Evolutionary conservation across 2,797 vertebrate genomes (phyloP), one percentile per base, ranked within the genome.

Genomic region (Sarcophilus harrisii): DNA sequence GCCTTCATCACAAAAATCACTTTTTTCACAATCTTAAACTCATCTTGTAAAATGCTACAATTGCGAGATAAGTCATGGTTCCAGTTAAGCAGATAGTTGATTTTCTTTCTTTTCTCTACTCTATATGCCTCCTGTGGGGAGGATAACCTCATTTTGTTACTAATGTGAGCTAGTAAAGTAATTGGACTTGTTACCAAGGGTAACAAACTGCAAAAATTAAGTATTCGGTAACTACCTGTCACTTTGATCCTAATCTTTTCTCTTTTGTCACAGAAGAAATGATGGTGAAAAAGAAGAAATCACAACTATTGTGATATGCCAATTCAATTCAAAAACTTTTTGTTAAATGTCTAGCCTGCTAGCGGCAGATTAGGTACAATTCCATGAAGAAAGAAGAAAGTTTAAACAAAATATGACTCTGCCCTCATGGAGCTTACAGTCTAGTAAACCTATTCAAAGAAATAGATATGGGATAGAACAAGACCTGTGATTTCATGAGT

Each of bases 21-120:
- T 95, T 57, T 93, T 94, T 93, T 96, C 38, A 60, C 66, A 96
- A 96, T 96, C 93, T 96, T 94, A 93, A 96, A 97, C 60, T 94
- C 45, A 52, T 93, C 52, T 97, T 66, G 38, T 95, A 57, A 95
- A 96, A 93, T 28, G 55, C 95, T 97, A 87, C 49, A 91, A 4
- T 92, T 38, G 54, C 92, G 91, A 95, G 92, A 96, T 62, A 54
- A 95, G 54, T 96, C 66, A 73, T 59, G 81, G 93, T 93, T 96
- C 94, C 87, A n/a, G 62, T 14, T 90, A 49, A 97, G 73, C 38
- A 32, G n/a, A 96, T 97, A 94, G 62, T 28, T 95, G 91, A 96
- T 96, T 95, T 94, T 87, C 57, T 55, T 93, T 59, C 32, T 45
- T 30, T 66, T 66, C 9, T 66, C 4, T 55, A 55, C 32, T 66